Conservation (phyloP, 2,888 invertebrate species). For the Gisinianus flammeolus region DNA sequence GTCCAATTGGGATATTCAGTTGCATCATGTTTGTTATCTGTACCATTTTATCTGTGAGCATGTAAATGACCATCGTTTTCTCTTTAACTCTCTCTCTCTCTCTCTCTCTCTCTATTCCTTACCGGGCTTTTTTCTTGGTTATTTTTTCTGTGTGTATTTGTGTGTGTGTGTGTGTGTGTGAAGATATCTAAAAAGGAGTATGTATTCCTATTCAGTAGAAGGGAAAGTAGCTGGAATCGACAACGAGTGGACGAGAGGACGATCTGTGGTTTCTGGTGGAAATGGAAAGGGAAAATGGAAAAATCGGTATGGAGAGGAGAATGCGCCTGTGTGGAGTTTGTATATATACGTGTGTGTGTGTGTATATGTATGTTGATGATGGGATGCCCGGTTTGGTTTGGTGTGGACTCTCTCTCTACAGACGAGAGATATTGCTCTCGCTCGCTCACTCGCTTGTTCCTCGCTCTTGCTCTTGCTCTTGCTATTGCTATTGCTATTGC, state of each 20-base stretch:
- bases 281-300: conserved; percentile 14
- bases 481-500: neutral
- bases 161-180: too few species aligned
- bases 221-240: conserved; percentile 3
- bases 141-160: too few species aligned
- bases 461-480: conserved; percentile 19
- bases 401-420: neutral
- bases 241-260: conserved; percentile 15
- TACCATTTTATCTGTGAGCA: too few species aligned
- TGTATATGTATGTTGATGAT: neutral
- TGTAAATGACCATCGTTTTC: too few species aligned
- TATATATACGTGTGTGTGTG: neutral
- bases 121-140: too few species aligned
- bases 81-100: too few species aligned
- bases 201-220: too few species aligned
- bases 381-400: neutral
- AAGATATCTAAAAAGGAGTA: too few species aligned
- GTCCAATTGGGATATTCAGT: too few species aligned
- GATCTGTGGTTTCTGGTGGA: conserved; percentile 32
- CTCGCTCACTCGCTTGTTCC: neutral
- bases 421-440: neutral
- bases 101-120: too few species aligned
- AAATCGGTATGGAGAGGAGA: conserved; percentile 3
- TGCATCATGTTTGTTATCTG: too few species aligned
- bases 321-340: neutral